Percentiles rank a stretch among this genome's conserved stretches.
phyloP scores from a whole-genome alignment of 2,113 vertebrate genomes.

The Epinephelus lanceolatus region DNA sequence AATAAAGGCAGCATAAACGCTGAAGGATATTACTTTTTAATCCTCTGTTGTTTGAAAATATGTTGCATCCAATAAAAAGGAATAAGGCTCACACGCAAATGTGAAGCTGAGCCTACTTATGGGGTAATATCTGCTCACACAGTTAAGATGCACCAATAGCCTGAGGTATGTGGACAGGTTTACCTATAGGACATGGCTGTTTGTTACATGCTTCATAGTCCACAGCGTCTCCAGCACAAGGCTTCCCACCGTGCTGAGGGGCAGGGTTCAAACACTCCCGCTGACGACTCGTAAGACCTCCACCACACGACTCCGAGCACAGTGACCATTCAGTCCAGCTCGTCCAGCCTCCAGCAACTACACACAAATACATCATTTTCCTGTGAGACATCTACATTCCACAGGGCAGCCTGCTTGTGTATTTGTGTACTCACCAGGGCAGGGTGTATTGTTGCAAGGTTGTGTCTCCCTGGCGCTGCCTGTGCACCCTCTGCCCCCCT shows the following conservation, averaged over 20 bases:
- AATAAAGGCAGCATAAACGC: conserved; percentile 34
- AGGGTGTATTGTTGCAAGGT: conserved; percentile 87
- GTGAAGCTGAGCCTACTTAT: conserved; percentile 11
- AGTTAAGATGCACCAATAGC: neutral
- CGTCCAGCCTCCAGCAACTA: conserved; percentile 94
- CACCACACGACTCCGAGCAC: conserved; percentile 92
- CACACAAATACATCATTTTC: conserved; percentile 24
- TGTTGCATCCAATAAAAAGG: conserved; percentile 20
- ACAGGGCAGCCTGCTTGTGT: neutral
- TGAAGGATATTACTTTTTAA: conserved; percentile 21
- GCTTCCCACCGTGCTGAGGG: conserved; percentile 90
- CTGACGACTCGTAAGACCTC: conserved; percentile 90
- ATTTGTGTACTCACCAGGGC: conserved; percentile 86
- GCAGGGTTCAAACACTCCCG: conserved; percentile 90
- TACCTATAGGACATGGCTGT: conserved; percentile 89
- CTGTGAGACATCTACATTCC: neutral
- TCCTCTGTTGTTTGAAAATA: conserved; percentile 37
- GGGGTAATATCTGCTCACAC: conserved; percentile 23
- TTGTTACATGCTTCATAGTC: conserved; percentile 92
- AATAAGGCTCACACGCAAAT: conserved; percentile 7
- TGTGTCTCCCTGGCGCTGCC: conserved; percentile 89
- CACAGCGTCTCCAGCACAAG: conserved; percentile 87
- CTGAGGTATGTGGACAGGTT: conserved; percentile 9
- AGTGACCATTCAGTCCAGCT: conserved; percentile 93
- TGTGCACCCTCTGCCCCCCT: conserved; percentile 89